These are phyloP conservation scores for Cydia splendana DNA, from an alignment of 1,140 invertebrate genomes.

Conservation along the genomic window DNA sequence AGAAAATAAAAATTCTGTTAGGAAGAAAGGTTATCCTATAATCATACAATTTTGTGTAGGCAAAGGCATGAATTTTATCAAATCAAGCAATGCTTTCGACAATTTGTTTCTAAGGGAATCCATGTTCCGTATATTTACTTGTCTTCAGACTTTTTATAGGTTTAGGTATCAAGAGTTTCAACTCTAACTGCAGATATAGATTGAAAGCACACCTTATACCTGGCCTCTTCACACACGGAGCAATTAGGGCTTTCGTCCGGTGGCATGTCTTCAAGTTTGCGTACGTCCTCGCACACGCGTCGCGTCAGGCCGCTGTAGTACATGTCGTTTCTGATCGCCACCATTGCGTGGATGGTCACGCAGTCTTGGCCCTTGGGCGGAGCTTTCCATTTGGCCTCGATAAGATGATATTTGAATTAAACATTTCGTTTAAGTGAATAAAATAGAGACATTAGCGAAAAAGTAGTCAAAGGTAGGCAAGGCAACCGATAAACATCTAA, in stretches of 20 bases:
- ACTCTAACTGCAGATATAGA: too few relatives aligned
- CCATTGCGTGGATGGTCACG: slow-evolving; percentile 65
- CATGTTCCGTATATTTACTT: too few relatives aligned
- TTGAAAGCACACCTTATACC: slow-evolving; percentile 55
- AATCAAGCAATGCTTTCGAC: too few relatives aligned
- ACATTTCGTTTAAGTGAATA: neutral
- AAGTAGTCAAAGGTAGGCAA: too few relatives aligned
- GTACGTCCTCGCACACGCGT: slow-evolving; percentile 59
- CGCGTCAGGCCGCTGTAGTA: slow-evolving; percentile 70
- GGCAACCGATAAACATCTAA: too few relatives aligned
- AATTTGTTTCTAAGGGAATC: too few relatives aligned
- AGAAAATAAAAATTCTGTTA: slow-evolving; percentile 32
- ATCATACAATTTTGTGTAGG: too few relatives aligned
- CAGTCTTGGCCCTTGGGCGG: slow-evolving; percentile 67
- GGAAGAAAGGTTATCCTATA: neutral
- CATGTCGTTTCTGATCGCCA: slow-evolving; percentile 65
- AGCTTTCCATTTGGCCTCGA: slow-evolving; percentile 63
- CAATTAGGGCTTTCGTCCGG: slow-evolving; percentile 65
- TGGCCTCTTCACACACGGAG: slow-evolving; percentile 64
- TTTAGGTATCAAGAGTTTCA: too few relatives aligned
- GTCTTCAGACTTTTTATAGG: too few relatives aligned
- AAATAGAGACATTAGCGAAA: too few relatives aligned
- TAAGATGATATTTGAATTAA: neutral
- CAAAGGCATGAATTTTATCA: too few relatives aligned
- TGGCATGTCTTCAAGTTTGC: slow-evolving; percentile 69